Evolutionary conservation across 2,797 vertebrate species (phyloP), one percentile per base, ranked within the genome.

Genomic region (Gadopsis bispinosus): DNA sequence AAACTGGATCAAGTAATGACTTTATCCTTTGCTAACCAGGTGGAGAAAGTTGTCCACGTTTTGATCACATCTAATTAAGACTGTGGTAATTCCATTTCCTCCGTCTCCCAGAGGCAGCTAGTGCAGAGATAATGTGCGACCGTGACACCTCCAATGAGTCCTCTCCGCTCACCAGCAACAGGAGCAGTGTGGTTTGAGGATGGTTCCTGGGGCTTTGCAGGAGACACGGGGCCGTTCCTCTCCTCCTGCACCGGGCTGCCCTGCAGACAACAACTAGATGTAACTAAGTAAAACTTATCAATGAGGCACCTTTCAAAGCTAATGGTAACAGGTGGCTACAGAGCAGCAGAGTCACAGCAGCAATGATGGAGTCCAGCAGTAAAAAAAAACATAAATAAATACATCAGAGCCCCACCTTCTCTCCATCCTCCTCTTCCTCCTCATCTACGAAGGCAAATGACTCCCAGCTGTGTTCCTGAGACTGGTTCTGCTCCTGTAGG

Each of bases 391-490:
- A 51, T 9, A 47, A 19, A 3, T 11, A 51, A 37, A 12, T 0
- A 31, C 55, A 64, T 17, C 4, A 54, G 11, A 65, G 3, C 1
- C 64, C 12, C 53, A 89, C 92, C 88, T 91, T 87, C 31, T 96
- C 95, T 9, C 88, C 95, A 0, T 84, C 91, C 62, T 97, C 97
- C 61, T 97, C 97, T 4, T 86, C 92, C 47, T 97, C 97, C 74
- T 98, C 97, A 75, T 98, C 97, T 0, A 98, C 96, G 5, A 96
- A 98, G 80, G 95, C 94, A 4, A 99, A 97, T 7, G 97, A 97
- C 79, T 98, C 97, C 0, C 92, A 96, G 76, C 96, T 95, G 86
- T 92, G 95, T 76, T 73, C 92, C 53, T 70, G 88, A 86, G 74
- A 73, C 77, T 54, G 73, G 68, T 77, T 88, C 75, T 92, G 91